Evolutionary conservation across 2,888 invertebrate species (phyloP), one percentile per base, ranked within the genome.

Genomic region (Macroteleia sp.): DNA sequence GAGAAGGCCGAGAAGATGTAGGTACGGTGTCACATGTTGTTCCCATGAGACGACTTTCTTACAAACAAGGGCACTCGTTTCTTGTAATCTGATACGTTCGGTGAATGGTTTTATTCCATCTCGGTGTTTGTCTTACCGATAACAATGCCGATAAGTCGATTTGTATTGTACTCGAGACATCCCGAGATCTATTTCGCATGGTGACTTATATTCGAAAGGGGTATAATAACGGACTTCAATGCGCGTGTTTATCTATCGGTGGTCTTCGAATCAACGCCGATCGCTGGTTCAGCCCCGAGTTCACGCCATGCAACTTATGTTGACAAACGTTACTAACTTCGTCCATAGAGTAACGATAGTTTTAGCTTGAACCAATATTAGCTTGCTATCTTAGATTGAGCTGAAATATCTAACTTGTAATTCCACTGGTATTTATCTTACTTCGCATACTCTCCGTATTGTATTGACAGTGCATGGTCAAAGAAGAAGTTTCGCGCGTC

Each of bases 31-130:
- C 64, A 36, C 56, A 28, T 34, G 70, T 17, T 30, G 59, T 70
- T 70, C 70, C 50, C 56, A 56, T 48, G 52, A 56, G 57, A 70
- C 54, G 71, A 52, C 77, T 77, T 71, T 77, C 64, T 71, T 71
- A 71, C 77, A 66, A 77, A 70, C 71, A 77, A 77, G 77, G 71
- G 61, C 66, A 56, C 70, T 77, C 71, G 70, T 77, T 77, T 66
- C 70, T 71, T 66, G 77, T 71, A 71, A 77, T 77, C 77, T 59
- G 77, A 77, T 70, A 77, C 52, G 57, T 28, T 22, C 25, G 32
- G 14, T 12, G 32, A 32, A 44, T 20, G 59, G 16, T 25, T 61
- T 69, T 62, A 34, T 62, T 61, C 52, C 41, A 36, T 34, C 66
- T 52, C 56, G 54, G 16, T 62, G 54, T 61, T 52, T n/a, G n/a